These are phyloP conservation scores for Clivina fossor DNA, from an alignment of 2,888 invertebrate species.

Conservation along the genomic window DNA sequence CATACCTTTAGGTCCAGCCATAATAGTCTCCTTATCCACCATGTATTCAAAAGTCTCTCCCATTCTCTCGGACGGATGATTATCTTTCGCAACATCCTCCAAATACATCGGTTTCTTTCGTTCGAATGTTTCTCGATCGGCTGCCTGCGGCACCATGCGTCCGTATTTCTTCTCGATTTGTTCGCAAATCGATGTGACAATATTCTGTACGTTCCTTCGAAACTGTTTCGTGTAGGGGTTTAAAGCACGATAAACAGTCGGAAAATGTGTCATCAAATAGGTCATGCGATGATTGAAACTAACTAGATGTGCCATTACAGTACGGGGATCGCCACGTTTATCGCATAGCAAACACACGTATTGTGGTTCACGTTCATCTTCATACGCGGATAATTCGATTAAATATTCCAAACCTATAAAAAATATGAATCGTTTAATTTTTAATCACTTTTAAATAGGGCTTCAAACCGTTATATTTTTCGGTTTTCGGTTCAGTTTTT, in stretches of 20 bases:
- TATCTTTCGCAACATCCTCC: constrained; percentile 66
- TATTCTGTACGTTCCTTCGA: constrained; percentile 54
- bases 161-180: constrained; percentile 76
- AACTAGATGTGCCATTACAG: constrained; percentile 76
- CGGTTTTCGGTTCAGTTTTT: no score
- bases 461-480: no score
- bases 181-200: constrained; percentile 61
- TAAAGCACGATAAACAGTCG: constrained; percentile 62
- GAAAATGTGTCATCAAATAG: constrained; percentile 68
- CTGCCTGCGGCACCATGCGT: constrained; percentile 65
- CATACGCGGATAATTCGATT: constrained; percentile 68
- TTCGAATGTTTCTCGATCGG: constrained; percentile 70
- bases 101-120: constrained; percentile 62
- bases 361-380: constrained; percentile 66
- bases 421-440: no score
- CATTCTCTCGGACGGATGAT: constrained; percentile 65
- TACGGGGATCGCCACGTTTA: constrained; percentile 77
- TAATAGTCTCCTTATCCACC: constrained; percentile 50
- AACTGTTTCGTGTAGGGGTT: constrained; percentile 63
- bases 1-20: constrained; percentile 25
- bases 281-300: constrained; percentile 75
- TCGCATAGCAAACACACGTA: constrained; percentile 79
- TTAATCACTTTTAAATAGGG: no score
- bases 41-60: constrained; percentile 60
- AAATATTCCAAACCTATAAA: constrained; percentile 78